phyloP scores from a whole-genome alignment of 2,888 invertebrate genomes.

The Torymus tubicola region DNA sequence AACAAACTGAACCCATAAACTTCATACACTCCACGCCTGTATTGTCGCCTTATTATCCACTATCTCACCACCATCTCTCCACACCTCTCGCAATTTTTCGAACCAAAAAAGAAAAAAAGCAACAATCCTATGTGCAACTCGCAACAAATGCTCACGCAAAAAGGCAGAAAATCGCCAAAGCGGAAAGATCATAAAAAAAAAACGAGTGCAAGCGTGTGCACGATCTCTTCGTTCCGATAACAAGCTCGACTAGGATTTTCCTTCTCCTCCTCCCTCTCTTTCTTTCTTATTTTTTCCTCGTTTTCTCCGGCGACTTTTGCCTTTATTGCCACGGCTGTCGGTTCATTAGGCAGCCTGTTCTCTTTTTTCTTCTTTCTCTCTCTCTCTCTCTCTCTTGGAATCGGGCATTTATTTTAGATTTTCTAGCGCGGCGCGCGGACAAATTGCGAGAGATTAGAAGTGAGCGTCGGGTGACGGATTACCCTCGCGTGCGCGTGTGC shows the following conservation, averaged over 20 bases:
- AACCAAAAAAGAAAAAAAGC: no score
- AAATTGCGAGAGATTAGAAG: conserved; percentile 34
- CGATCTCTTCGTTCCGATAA: conserved; percentile 7
- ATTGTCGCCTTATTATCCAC: no score
- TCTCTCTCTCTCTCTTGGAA: neutral
- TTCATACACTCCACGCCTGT: no score
- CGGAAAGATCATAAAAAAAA: neutral
- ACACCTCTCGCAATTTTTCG: no score
- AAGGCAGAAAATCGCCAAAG: no score
- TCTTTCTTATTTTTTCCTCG: neutral
- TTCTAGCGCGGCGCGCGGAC: conserved; percentile 15
- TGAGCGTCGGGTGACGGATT: conserved; percentile 37
- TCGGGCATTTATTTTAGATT: conserved; percentile 33
- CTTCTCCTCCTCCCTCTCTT: neutral
- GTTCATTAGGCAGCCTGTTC: neutral
- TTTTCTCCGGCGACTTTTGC: no score
- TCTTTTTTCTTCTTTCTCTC: neutral
- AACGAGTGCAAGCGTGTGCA: no score
- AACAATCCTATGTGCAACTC: no score
- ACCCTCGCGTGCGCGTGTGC: conserved; percentile 5
- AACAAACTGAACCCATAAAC: no score
- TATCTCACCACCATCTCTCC: no score
- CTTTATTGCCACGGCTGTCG: no score
- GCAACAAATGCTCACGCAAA: no score
- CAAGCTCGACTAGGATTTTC: conserved; percentile 4